phyloP scores from a whole-genome alignment of 2,113 vertebrate genomes.

The Tachysurus fulvidraco region DNA sequence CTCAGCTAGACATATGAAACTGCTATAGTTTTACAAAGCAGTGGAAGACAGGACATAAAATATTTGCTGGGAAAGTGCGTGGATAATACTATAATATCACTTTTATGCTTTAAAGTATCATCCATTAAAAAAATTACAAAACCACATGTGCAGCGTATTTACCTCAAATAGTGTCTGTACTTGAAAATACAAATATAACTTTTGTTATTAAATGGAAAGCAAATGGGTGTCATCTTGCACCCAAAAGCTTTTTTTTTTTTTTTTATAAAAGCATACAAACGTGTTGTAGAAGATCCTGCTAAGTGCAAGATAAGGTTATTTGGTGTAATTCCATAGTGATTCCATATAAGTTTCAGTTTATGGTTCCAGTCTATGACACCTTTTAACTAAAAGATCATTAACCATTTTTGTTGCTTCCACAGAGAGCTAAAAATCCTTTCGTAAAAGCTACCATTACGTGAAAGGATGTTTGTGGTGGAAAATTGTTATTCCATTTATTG shows the following conservation, averaged over 20 bases:
- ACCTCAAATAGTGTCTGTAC: not conserved
- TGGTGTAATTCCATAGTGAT: not conserved
- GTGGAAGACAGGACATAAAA: not conserved
- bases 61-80: not conserved
- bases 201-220: not conserved
- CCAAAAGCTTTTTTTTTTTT: no score
- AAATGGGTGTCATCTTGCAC: not conserved
- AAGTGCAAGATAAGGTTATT: not conserved
- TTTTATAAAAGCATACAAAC: not conserved
- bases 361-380: not conserved
- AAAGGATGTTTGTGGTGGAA: not conserved
- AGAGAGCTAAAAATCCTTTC: not conserved
- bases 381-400: not conserved
- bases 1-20: slow-evolving; percentile 15
- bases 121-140: not conserved
- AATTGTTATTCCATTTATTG: slow-evolving; percentile 5
- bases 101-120: not conserved
- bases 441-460: slow-evolving; percentile 1
- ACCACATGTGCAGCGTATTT: not conserved
- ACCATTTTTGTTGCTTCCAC: not conserved
- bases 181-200: not conserved
- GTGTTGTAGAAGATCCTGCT: not conserved
- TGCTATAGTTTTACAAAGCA: not conserved
- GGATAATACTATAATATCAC: not conserved
- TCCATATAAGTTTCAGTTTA: not conserved